These are phyloP conservation scores for Acrobeloides nanus DNA, from an alignment of 2,888 invertebrate species.

Conservation along the genomic window DNA sequence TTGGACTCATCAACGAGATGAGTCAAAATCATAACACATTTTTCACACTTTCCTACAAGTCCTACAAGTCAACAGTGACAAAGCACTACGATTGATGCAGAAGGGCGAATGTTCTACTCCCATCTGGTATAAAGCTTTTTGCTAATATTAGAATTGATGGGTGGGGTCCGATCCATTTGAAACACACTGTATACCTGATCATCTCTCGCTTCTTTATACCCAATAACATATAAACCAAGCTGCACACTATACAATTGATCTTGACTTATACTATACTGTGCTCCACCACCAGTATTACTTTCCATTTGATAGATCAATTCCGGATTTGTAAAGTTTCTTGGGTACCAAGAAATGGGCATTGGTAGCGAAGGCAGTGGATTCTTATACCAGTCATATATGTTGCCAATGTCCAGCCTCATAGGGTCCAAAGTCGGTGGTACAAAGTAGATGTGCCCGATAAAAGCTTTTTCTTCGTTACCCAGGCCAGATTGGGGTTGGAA, in stretches of 20 bases:
- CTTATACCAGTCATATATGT: slow-evolving; percentile 51
- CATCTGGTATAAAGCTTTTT: too few species aligned
- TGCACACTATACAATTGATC: slow-evolving; percentile 48
- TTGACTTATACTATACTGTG: slow-evolving; percentile 36
- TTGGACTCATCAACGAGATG: too few species aligned
- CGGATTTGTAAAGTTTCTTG: slow-evolving; percentile 52
- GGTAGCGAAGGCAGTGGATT: slow-evolving; percentile 43
- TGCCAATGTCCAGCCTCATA: slow-evolving; percentile 51
- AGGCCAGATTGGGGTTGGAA: slow-evolving; percentile 50
- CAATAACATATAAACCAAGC: slow-evolving; percentile 49
- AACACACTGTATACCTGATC: slow-evolving; percentile 26
- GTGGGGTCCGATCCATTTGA: too few species aligned
- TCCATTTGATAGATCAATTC: slow-evolving; percentile 37
- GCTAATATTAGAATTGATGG: too few species aligned
- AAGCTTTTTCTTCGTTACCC: slow-evolving; percentile 50
- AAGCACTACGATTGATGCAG: too few species aligned
- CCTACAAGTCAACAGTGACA: too few species aligned
- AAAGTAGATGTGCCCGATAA: slow-evolving; percentile 53
- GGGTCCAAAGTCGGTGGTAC: slow-evolving; percentile 53
- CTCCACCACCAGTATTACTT: too few species aligned
- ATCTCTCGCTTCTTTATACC: slow-evolving; percentile 48
- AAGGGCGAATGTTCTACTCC: too few species aligned
- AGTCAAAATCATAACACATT: too few species aligned
- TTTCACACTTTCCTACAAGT: too few species aligned
- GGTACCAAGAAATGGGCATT: slow-evolving; percentile 52